Base-by-base conservation (phyloP, 1,140 invertebrate genomes). In the Lucilia cuprina region DNA sequence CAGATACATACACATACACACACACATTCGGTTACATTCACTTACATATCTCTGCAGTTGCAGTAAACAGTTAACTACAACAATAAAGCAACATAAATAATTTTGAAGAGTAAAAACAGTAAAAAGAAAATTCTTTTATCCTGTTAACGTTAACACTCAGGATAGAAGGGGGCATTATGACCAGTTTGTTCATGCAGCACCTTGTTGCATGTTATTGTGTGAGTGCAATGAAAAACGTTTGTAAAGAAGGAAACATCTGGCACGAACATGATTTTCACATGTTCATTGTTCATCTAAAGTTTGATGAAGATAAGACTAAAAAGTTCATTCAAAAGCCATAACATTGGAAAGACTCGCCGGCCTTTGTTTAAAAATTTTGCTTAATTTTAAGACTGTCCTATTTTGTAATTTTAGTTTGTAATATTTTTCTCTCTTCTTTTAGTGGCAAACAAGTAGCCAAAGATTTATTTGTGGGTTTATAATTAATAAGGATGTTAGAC, bases 41-140 rank as follows among this genome's bases (percentile, higher is more conserved):
- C 41, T 30, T 55, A 55, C 17, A n/a, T 55, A 17, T 55, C 4
- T 17, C 17, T 55, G 50, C 50, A 49, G 13, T 14, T n/a, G 17
- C 50, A 55, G 50, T 55, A 7, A 55, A 41, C 5, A 41, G 41
- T 30, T 30, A 77, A 34, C 14, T 47, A 77, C 74, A 77, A 21
- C 74, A 75, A 75, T 9, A n/a, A n/a, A 75, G 13, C 49, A 49
- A 55, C 50, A 77, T 77, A 77, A 77, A 77, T 77, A 77, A 77
- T 77, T 77, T 34, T 30, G 41, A 41, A 10, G 41, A 41, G 41
- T 30, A 41, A 41, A 8, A 41, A 41, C 41, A 41, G 41, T 41
- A 2, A 41, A 41, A 77, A 55, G 12, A 14, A 55, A 17, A 17
- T 7, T 55, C 50, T 55, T 12, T 55, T 55, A 55, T 55, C 50